Base-by-base conservation (phyloP, 1,140 invertebrate species). In the Drosophila elegans region DNA sequence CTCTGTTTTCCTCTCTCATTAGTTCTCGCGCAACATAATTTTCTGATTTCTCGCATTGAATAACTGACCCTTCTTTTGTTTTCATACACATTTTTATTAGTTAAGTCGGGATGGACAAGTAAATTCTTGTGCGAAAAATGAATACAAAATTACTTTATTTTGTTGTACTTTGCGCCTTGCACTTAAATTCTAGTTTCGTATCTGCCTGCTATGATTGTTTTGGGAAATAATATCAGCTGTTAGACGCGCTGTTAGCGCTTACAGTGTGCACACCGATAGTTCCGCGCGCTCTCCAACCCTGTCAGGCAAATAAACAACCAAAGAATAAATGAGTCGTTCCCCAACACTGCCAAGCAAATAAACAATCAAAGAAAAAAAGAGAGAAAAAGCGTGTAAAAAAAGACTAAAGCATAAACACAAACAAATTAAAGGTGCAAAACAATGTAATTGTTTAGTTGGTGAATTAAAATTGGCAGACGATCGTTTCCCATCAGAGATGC, bases 161-260 rank as follows among this genome's bases (percentile, higher is more conserved):
- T 2, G 4, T 16, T 13, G 3, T 52, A 36, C 11, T 11, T 52
- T 27, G 48, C 48, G 49, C 49, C 49, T 16, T 5, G 4, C 32
- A 36, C 45, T 52, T 34, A 11, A 52, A 34, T 34, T 34, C 5
- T 54, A 78, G 73, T 74, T 78, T 78, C 54, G 39, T 57, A 42
- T 45, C 27, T 12, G 55, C 29, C 3, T 32, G 42, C 42, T 12
- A 13, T 34, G n/a, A 27, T 13, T 71, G 42, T 60, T 63, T 68
- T 68, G 63, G 74, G 68, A 57, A 79, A 78, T 54, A 54, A 67
- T 78, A 38, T 56, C 74, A 78, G 77, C 74, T 79, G 74, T 61
- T 73, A 51, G 34, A 25, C 6, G 38, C 25, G 34, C 60, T 78
- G 57, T 78, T 77, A 59, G 45, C 29, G 16, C 27, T 61, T 55